A percentile compares a stretch with the other conserved stretches of the same genome.
Conservation (phyloP, 1,140 invertebrate genomes). For the Leptinotarsa texana region DNA sequence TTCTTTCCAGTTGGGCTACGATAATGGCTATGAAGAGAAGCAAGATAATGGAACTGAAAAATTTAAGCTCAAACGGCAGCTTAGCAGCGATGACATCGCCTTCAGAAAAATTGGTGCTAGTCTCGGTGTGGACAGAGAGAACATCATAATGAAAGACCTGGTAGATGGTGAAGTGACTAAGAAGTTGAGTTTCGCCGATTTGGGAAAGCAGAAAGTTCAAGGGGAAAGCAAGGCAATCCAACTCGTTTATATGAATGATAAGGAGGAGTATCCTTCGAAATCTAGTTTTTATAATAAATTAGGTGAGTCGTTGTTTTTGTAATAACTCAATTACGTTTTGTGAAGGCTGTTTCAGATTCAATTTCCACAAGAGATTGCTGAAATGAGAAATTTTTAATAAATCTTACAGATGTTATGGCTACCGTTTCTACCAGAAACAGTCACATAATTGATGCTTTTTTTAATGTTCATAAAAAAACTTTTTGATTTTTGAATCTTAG, state of each 20-base stretch:
- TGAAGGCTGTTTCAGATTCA: too few species aligned
- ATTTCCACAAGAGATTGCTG: too few species aligned
- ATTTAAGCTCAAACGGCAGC: constrained; percentile 62
- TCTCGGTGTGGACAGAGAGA: constrained; percentile 37
- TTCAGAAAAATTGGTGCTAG: constrained; percentile 48
- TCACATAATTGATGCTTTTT: too few species aligned
- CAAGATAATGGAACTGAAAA: constrained; percentile 62
- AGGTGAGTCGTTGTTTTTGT: constrained; percentile 38
- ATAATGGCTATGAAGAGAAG: constrained; percentile 61
- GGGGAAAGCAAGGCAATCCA: constrained; percentile 64
- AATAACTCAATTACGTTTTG: too few species aligned
- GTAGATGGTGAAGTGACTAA: constrained; percentile 53
- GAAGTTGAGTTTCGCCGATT: constrained; percentile 74
- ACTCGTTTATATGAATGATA: constrained; percentile 66
- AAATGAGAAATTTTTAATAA: too few species aligned
- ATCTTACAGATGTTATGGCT: too few species aligned
- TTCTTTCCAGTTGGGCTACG: constrained; percentile 70
- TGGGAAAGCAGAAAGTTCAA: constrained; percentile 60
- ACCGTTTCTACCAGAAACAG: too few species aligned
- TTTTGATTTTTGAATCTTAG: too few species aligned
- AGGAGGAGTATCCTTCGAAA: constrained; percentile 56
- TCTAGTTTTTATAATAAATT: constrained; percentile 52
- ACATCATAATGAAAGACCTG: constrained; percentile 43
- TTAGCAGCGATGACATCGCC: constrained; percentile 61
- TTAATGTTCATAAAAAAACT: too few species aligned